A percentile compares a stretch with the other conserved stretches of the same genome.
Conservation (phyloP, 2,113 vertebrate genomes). For the Lasiurus cinereus region DNA sequence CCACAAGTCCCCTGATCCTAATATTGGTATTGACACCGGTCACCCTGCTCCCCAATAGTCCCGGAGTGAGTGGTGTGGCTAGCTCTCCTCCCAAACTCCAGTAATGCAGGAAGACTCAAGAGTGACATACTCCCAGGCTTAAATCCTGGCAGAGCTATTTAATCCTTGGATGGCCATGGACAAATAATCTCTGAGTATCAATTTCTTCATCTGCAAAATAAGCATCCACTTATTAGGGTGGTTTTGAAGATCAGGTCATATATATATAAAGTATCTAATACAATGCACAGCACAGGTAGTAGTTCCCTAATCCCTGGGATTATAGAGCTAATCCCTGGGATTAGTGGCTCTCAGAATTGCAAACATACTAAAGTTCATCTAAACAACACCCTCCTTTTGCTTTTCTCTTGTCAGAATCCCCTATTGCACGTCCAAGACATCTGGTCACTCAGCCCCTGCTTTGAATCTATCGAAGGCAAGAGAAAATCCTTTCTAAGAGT, state of each 20-base stretch:
- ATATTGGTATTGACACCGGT: neutral
- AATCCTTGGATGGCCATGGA: neutral
- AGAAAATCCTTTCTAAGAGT: neutral
- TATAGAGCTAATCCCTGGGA: neutral
- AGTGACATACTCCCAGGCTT: neutral
- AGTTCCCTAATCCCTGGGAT: neutral
- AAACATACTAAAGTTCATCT: neutral
- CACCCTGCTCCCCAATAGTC: neutral
- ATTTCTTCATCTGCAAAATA: slow-evolving; percentile 44
- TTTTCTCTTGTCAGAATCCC: slow-evolving; percentile 16
- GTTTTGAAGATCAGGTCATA: slow-evolving; percentile 10
- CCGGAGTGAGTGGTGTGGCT: neutral
- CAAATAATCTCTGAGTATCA: slow-evolving; percentile 17
- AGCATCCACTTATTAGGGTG: neutral
- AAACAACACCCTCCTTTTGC: neutral
- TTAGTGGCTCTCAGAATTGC: neutral
- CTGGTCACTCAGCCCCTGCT: neutral
- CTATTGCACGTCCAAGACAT: neutral
- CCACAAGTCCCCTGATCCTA: neutral
- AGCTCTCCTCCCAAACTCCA: neutral
- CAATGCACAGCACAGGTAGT: neutral
- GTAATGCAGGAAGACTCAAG: neutral
- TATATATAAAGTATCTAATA: neutral
- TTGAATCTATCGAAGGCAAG: neutral
- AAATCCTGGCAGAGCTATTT: slow-evolving; percentile 16